phyloP scores from a whole-genome alignment of 2,888 invertebrate genomes.

The Thymelicus lineola region DNA sequence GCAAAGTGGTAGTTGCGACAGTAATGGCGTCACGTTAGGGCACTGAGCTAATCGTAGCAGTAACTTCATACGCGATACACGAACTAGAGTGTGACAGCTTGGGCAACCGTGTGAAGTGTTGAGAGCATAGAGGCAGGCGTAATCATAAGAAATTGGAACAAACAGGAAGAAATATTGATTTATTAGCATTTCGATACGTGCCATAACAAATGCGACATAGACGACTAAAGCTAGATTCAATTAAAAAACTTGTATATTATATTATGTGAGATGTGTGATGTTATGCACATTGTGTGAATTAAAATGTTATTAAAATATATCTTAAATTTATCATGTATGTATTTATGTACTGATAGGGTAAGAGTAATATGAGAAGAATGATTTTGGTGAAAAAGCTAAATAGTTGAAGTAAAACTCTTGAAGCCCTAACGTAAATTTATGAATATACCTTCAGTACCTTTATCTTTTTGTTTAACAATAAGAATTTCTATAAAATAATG shows the following conservation, averaged over 20 bases:
- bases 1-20: slow-evolving; percentile 3
- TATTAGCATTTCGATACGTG: not conserved
- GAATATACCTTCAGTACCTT: no score
- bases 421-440: no score
- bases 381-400: no score
- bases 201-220: not conserved
- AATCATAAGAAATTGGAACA: slow-evolving; percentile 10
- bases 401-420: no score
- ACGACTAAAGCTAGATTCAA: not conserved
- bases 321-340: no score
- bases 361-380: no score
- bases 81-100: slow-evolving; percentile 35
- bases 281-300: no score
- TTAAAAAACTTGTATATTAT: no score
- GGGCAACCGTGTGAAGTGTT: slow-evolving; percentile 14
- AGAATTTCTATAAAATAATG: not conserved
- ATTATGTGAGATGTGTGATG: no score
- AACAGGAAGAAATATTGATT: not conserved
- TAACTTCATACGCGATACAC: slow-evolving; percentile 21
- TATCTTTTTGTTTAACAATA: no score
- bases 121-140: slow-evolving; percentile 12
- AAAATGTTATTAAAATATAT: no score
- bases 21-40: slow-evolving; percentile 28
- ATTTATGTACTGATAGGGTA: no score
- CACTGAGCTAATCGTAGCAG: slow-evolving; percentile 24